phyloP scores from a whole-genome alignment of 2,797 vertebrate genomes.

The Phataginus tricuspis region DNA sequence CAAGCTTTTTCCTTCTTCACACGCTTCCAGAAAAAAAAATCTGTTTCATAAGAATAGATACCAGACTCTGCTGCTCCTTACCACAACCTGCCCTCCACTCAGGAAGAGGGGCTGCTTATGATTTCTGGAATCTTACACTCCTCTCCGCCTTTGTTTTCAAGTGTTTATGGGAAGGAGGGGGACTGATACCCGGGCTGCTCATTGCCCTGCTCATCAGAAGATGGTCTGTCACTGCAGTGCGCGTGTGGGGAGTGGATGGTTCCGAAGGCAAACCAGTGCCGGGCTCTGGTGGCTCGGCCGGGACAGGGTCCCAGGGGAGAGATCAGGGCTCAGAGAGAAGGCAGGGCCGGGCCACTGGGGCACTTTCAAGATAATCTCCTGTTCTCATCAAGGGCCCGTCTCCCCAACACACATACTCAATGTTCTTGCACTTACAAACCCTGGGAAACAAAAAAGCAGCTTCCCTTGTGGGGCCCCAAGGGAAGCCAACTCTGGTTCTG shows the following conservation, averaged over 20 bases:
- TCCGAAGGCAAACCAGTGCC: neutral
- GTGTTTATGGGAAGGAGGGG: neutral
- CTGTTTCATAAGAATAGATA: neutral
- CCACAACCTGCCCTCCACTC: neutral
- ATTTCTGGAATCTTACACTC: neutral
- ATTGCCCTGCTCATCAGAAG: slow-evolving; percentile 54
- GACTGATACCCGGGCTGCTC: neutral
- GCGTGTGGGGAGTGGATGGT: neutral
- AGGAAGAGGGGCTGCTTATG: neutral
- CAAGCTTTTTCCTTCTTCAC: neutral
- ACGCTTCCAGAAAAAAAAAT: neutral
- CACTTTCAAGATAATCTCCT: slow-evolving; percentile 29
- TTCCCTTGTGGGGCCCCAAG: neutral
- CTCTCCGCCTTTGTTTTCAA: neutral
- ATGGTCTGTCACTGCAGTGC: neutral
- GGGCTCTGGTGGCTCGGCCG: neutral
- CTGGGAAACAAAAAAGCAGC: neutral
- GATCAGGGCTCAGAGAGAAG: slow-evolving; percentile 56
- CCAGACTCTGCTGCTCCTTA: neutral
- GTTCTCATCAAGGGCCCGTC: neutral
- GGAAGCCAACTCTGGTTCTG: neutral
- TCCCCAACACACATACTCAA: neutral
- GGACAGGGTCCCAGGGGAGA: neutral
- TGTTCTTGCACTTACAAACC: slow-evolving; percentile 33
- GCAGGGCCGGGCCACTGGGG: neutral